Evolutionary conservation across 2,888 invertebrate genomes (phyloP).

Genomic region (Ornithoptera priamus): DNA sequence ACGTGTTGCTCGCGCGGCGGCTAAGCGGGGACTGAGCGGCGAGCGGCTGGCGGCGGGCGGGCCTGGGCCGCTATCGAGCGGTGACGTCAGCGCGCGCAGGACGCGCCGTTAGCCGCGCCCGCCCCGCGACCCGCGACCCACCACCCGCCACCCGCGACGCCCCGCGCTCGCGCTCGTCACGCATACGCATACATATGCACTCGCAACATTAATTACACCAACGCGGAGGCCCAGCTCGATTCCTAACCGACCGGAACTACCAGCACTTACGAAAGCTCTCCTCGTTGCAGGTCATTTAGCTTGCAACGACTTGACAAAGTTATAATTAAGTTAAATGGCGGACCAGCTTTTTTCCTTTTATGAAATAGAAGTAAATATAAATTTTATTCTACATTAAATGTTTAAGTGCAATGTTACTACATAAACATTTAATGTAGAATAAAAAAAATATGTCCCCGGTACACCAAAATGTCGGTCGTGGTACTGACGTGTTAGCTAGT

Average conservation of each 20-base stretch:
- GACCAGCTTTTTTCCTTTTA: too few relatives aligned
- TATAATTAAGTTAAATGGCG: too few relatives aligned
- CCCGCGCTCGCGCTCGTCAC: conserved; percentile 48
- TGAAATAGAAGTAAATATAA: too few relatives aligned
- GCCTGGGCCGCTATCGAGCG: conserved; percentile 77
- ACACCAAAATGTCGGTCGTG: conserved; percentile 7
- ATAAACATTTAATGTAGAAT: too few relatives aligned
- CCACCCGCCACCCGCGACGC: conserved; percentile 34
- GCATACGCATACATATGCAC: conserved; percentile 45
- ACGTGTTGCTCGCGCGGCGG: conserved; percentile 32
- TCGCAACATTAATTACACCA: conserved; percentile 12
- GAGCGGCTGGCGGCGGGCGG: conserved; percentile 44
- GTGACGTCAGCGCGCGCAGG: conserved; percentile 81
- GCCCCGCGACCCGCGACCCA: conserved; percentile 42
- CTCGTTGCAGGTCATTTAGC: neutral
- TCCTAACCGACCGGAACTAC: conserved; percentile 4
- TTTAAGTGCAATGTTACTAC: too few relatives aligned
- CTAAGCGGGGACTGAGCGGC: conserved; percentile 34
- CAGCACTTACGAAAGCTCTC: neutral
- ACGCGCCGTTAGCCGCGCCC: conserved; percentile 74
- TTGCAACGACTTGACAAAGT: too few relatives aligned
- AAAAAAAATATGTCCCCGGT: too few relatives aligned
- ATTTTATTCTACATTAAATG: too few relatives aligned
- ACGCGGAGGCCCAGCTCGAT: neutral
- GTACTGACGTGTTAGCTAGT: conserved; percentile 19